Evolutionary conservation across 1,140 invertebrate genomes (phyloP).

Genomic region (Papilio dardanus): DNA sequence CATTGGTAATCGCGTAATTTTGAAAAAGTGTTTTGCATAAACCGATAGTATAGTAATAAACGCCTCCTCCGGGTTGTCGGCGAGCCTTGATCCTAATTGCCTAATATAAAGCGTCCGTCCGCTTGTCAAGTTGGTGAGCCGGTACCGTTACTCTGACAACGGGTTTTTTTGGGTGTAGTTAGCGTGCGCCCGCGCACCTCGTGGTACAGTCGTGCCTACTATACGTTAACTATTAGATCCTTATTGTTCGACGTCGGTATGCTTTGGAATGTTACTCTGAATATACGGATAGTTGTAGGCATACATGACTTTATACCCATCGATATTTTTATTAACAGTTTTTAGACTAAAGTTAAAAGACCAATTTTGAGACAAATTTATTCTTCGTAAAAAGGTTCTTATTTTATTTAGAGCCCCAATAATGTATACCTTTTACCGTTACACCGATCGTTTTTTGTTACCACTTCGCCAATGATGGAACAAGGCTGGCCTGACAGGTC

Average conservation of each 20-base stretch:
- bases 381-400: too few relatives aligned
- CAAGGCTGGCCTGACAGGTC: not conserved
- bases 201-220: not conserved
- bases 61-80: slow-evolving; percentile 17
- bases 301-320: not conserved
- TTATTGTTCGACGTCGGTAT: slow-evolving; percentile 26
- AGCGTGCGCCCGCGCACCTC: slow-evolving; percentile 5
- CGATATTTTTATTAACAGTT: not conserved
- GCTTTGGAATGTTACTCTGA: slow-evolving; percentile 6
- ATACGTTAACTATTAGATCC: slow-evolving; percentile 27
- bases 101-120: slow-evolving; percentile 58
- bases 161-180: slow-evolving; percentile 47
- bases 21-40: slow-evolving; percentile 32
- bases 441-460: not conserved
- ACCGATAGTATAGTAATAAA: slow-evolving; percentile 26
- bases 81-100: slow-evolving; percentile 52
- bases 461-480: not conserved
- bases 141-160: slow-evolving; percentile 56
- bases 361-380: too few relatives aligned
- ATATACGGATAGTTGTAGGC: not conserved
- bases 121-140: slow-evolving; percentile 45
- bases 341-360: not conserved
- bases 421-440: slow-evolving; percentile 6
- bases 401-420: too few relatives aligned
- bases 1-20: slow-evolving; percentile 25